These are phyloP conservation scores for Diplodus puntazzo DNA, from an alignment of 2,797 vertebrate species.

Conservation along the genomic window DNA sequence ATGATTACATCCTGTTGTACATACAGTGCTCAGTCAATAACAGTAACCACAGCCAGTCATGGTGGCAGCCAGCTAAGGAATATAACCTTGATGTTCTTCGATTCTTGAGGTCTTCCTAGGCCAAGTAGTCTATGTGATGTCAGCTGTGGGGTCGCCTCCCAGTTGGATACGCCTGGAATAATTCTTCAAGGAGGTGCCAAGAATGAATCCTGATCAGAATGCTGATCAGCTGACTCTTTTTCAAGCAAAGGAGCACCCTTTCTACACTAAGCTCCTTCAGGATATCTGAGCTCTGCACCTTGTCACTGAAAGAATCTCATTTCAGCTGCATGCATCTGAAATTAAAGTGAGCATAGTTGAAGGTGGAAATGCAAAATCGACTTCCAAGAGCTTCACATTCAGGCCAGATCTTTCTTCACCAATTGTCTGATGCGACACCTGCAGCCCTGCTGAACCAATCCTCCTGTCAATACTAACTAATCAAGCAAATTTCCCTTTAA, in stretches of 20 bases:
- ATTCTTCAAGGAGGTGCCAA: not conserved
- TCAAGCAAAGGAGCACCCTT: not conserved
- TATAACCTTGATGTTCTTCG: not conserved
- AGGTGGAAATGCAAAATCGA: conserved; percentile 11
- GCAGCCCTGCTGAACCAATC: not conserved
- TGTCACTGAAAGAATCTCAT: not conserved
- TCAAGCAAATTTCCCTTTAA: conserved; percentile 36
- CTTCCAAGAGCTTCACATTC: not conserved
- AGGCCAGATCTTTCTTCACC: not conserved
- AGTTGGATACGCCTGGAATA: not conserved
- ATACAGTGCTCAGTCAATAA: not conserved
- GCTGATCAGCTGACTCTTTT: not conserved
- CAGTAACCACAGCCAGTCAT: not conserved
- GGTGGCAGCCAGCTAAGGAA: not conserved
- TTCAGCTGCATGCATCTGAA: not conserved
- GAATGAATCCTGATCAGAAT: conserved; percentile 18
- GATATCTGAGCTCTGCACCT: not conserved
- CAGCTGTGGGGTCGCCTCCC: not conserved
- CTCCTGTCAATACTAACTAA: conserved; percentile 38
- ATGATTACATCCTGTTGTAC: not conserved
- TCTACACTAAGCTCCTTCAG: not conserved
- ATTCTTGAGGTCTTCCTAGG: not conserved
- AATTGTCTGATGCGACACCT: not conserved
- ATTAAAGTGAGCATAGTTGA: not conserved
- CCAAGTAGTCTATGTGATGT: not conserved